Evolutionary conservation across 2,888 invertebrate genomes (phyloP).

Genomic region (Drosophila atripex): DNA sequence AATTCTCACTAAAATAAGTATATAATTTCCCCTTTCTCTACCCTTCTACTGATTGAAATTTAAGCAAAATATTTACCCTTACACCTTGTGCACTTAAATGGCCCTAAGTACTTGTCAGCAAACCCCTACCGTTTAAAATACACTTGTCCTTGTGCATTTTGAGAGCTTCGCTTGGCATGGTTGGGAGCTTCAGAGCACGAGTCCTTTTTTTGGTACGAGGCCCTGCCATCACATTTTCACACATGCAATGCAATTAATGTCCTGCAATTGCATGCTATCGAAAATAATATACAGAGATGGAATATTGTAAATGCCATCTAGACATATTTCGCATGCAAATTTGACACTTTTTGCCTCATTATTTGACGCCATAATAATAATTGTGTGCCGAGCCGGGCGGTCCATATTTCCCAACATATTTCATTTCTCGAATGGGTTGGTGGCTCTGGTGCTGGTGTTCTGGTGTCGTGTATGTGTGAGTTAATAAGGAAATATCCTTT

Average conservation of each 20-base stretch:
- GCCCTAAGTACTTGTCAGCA: neutral
- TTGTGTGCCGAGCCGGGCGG: slow-evolving; percentile 44
- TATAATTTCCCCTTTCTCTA: neutral
- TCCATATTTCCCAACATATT: slow-evolving; percentile 38
- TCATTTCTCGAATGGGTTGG: slow-evolving; percentile 24
- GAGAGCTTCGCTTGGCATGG: slow-evolving; percentile 9
- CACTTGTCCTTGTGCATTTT: slow-evolving; percentile 36
- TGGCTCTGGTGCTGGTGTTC: neutral
- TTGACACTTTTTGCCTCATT: slow-evolving; percentile 77
- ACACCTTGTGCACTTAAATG: neutral
- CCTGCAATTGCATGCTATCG: slow-evolving; percentile 62
- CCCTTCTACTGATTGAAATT: neutral
- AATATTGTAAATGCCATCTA: slow-evolving; percentile 48
- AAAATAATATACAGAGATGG: slow-evolving; percentile 53
- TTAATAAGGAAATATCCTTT: slow-evolving; percentile 81
- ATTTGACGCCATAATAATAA: slow-evolving; percentile 75
- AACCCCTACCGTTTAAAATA: slow-evolving; percentile 2
- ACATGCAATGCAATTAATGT: slow-evolving; percentile 62
- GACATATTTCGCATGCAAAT: slow-evolving; percentile 72
- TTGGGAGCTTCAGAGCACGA: neutral
- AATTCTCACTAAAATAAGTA: neutral
- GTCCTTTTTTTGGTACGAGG: slow-evolving; percentile 2
- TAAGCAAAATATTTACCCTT: neutral
- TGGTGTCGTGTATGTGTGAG: slow-evolving; percentile 30
- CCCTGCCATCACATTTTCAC: neutral